A percentile compares a stretch with the other conserved stretches of the same genome.
Conservation (phyloP, 2,888 invertebrate genomes). For the Bombylius major region DNA sequence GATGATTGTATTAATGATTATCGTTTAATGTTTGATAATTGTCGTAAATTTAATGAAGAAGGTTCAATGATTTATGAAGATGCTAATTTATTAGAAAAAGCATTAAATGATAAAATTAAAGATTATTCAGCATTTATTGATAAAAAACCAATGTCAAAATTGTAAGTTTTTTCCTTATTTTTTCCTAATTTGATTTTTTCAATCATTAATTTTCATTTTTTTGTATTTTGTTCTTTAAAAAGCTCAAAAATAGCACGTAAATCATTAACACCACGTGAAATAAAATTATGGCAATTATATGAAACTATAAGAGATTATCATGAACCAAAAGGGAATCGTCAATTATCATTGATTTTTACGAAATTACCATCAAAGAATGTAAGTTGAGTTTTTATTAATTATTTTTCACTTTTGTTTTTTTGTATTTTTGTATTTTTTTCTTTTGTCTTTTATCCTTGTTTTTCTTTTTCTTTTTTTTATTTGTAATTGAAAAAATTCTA, state of each 20-base stretch:
- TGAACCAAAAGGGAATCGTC: slow-evolving; percentile 71
- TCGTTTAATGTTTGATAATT: slow-evolving; percentile 93
- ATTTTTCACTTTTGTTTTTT: too few relatives aligned
- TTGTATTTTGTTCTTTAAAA: neutral
- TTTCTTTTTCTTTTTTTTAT: too few relatives aligned
- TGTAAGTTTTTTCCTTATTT: slow-evolving; percentile 28
- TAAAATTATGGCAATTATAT: slow-evolving; percentile 73
- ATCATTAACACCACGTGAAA: slow-evolving; percentile 45
- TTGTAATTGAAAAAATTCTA: too few relatives aligned
- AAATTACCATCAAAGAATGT: slow-evolving; percentile 82
- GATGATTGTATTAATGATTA: slow-evolving; percentile 80
- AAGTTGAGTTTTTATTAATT: slow-evolving; percentile 23
- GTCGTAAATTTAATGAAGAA: slow-evolving; percentile 93
- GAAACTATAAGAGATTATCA: slow-evolving; percentile 82
- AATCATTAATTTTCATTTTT: neutral
- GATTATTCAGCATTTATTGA: slow-evolving; percentile 53
- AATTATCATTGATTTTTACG: slow-evolving; percentile 87
- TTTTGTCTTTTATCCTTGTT: too few relatives aligned
- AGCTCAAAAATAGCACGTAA: slow-evolving; percentile 3
- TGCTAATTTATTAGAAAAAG: slow-evolving; percentile 75
- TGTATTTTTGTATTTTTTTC: too few relatives aligned
- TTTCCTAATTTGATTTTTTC: slow-evolving; percentile 1
- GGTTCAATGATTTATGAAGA: slow-evolving; percentile 92
- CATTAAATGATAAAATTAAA: slow-evolving; percentile 69
- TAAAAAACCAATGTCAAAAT: slow-evolving; percentile 19